These are phyloP conservation scores for Scleropages formosus DNA, from an alignment of 2,797 vertebrate species.

Conservation along the genomic window DNA sequence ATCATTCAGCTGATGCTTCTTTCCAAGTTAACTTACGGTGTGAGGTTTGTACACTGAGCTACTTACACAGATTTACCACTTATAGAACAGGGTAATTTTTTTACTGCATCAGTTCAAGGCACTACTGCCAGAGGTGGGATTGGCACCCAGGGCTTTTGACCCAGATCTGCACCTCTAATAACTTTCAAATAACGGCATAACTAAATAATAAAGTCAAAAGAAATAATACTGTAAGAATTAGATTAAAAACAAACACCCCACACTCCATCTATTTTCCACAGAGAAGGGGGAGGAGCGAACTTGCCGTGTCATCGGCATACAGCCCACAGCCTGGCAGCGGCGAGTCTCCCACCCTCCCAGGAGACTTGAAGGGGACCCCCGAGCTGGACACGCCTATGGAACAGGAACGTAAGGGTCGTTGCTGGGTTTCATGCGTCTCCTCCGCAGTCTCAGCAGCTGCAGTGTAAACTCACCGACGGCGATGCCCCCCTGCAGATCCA, in stretches of 20 bases:
- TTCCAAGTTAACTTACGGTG: too few relatives aligned
- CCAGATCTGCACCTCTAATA: too few relatives aligned
- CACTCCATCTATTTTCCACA: not conserved
- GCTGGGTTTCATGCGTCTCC: not conserved
- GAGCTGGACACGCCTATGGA: slow-evolving; percentile 50
- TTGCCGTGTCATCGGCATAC: slow-evolving; percentile 48
- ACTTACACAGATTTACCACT: too few relatives aligned
- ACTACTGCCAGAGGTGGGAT: too few relatives aligned
- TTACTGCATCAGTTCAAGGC: too few relatives aligned
- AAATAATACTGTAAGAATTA: not conserved
- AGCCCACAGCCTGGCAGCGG: slow-evolving; percentile 48
- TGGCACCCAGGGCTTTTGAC: too few relatives aligned
- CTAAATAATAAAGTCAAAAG: not conserved
- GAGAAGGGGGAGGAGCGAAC: not conserved
- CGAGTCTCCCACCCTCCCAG: slow-evolving; percentile 49
- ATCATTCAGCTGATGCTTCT: not conserved
- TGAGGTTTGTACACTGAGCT: too few relatives aligned
- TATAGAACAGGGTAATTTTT: too few relatives aligned
- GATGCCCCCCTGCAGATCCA: slow-evolving; percentile 49
- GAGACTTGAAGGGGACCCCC: slow-evolving; percentile 49
- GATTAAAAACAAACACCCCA: not conserved
- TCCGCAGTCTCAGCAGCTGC: not conserved
- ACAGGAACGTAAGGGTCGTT: not conserved
- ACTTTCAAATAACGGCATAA: too few relatives aligned
- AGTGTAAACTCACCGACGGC: slow-evolving; percentile 40